Conservation (phyloP, 23 tunicate genomes). For the Oikopleura dioica region DNA sequence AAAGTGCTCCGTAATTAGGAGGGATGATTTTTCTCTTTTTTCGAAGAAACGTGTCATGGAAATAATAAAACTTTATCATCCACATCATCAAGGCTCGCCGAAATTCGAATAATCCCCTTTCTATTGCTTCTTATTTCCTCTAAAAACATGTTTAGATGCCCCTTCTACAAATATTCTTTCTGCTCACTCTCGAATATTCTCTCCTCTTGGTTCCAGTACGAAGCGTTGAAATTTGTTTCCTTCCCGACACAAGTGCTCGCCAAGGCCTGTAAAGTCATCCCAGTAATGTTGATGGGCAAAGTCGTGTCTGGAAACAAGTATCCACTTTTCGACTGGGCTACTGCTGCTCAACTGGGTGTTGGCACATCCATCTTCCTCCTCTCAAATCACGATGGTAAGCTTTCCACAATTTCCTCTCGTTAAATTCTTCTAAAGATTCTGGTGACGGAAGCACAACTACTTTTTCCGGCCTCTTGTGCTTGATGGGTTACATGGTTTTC, state of each 20-base stretch:
- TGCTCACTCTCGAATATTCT: constrained; percentile 86
- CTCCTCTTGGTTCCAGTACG: constrained; percentile 98
- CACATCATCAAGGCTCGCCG: too few species aligned
- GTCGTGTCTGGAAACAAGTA: constrained; percentile 79
- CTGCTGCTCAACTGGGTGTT: constrained; percentile 73
- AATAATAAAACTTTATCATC: too few species aligned
- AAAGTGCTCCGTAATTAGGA: too few species aligned
- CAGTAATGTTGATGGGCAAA: constrained; percentile 99
- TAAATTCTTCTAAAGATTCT: not conserved
- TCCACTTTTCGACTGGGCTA: constrained; percentile 71
- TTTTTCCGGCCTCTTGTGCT: constrained; percentile 41
- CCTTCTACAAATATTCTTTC: constrained; percentile 70
- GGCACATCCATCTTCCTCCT: constrained; percentile 70
- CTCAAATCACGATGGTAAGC: constrained; percentile 1
- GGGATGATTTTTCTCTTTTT: too few species aligned
- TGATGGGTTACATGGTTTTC: constrained; percentile 96
- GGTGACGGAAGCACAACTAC: not conserved
- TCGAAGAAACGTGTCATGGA: too few species aligned
- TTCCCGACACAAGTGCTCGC: constrained; percentile 98
- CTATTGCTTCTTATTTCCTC: too few species aligned
- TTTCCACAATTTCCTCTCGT: not conserved
- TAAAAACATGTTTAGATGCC: constrained; percentile 41
- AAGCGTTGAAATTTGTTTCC: constrained; percentile 78
- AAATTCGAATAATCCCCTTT: too few species aligned
- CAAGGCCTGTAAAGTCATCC: constrained; percentile 97